Conservation (phyloP, 2,888 invertebrate species). For the Kryphioiulus occultus region DNA sequence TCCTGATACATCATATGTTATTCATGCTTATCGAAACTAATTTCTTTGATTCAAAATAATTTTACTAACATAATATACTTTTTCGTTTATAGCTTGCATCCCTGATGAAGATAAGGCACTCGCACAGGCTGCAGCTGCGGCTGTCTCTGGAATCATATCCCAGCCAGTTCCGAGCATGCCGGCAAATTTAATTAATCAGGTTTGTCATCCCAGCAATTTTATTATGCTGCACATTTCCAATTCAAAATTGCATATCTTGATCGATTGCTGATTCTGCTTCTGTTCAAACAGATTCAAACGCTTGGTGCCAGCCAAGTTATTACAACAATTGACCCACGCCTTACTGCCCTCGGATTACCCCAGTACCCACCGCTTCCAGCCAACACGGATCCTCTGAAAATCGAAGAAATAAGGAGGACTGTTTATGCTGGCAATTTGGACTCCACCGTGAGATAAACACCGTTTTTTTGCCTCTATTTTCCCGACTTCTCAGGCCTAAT, state of each 20-base stretch:
- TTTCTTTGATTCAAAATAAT: background rate
- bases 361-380: conserved; percentile 91
- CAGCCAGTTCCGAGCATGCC: conserved; percentile 80
- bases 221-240: background rate
- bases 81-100: conserved; percentile 73
- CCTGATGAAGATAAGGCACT: conserved; percentile 95
- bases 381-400: conserved; percentile 83
- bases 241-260: too few relatives aligned
- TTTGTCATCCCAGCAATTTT: conserved; percentile 55
- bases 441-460: conserved; percentile 66
- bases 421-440: conserved; percentile 84
- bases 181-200: conserved; percentile 84
- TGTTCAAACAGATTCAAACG: conserved; percentile 71
- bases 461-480: background rate
- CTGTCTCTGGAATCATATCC: conserved; percentile 84
- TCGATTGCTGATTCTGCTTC: background rate
- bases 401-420: conserved; percentile 96
- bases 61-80: background rate
- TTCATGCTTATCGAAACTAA: too few relatives aligned
- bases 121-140: conserved; percentile 89
- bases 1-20: too few relatives aligned
- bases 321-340: conserved; percentile 86
- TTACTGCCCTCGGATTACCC: conserved; percentile 81
- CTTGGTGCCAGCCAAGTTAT: conserved; percentile 84
- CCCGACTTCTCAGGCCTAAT: background rate